Evolutionary conservation across 1,140 invertebrate species (phyloP), one percentile per base, ranked within the genome.

Genomic region (Drosophila kepulauana): DNA sequence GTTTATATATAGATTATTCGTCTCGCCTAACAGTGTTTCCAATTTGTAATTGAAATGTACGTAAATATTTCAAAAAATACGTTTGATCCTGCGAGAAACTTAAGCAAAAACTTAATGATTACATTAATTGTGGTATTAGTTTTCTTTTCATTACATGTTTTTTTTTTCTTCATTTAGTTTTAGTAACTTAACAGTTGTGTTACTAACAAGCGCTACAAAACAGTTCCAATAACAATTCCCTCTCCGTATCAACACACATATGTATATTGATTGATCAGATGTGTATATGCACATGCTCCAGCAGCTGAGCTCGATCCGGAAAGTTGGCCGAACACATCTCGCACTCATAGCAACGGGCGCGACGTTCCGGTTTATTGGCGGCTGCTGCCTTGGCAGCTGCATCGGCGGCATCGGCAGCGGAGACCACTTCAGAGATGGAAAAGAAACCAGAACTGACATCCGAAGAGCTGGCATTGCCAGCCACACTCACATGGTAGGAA

Each of bases 321-420:
- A 97, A 97, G 54, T 95, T 94, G 66, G 95, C 94, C n/a, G 95
- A 94, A 87, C 96, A 97, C 95, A 97, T 97, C 90, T 97, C 96
- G 87, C 96, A 97, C 56, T 95, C 95, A 81, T 93, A 95, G 56
- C 79, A 81, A 5, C 82, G 82, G 11, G 16, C 93, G 78, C 45
- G 85, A 10, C 62, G 80, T 62, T 75, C 82, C 52, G 74, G 20
- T 52, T 78, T 78, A n/a, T 57, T 59, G 25, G 76, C 57, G 2
- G 78, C 81, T 3, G 85, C 79, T n/a, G 80, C 72, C 48, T 80
- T 82, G 13, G 90, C 87, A 3, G 82, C 81, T 16, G 81, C 80
- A 64, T 84, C 81, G 11, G 86, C 88, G 1, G 90, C 79, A 70
- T 87, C 81, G 0, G 85, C 90, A 6, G 90, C 86, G 5, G 82